Percentiles rank a stretch among this genome's conserved stretches.
phyloP scores from a whole-genome alignment of 2,888 invertebrate species.

The Eumerus sabulonum region DNA sequence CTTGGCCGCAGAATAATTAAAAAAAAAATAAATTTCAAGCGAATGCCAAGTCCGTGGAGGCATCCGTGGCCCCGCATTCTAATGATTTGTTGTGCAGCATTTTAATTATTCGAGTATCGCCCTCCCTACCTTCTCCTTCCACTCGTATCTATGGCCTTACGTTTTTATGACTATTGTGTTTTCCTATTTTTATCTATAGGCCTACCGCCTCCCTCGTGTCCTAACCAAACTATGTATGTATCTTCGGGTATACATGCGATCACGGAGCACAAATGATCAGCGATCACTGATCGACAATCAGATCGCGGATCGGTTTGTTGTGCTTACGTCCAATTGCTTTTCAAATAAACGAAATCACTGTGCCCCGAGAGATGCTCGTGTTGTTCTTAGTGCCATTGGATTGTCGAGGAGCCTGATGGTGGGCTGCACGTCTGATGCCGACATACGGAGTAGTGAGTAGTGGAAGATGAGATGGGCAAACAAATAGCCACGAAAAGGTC shows the following conservation, averaged over 20 bases:
- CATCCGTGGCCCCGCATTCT: conserved; percentile 56
- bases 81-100: conserved; percentile 63
- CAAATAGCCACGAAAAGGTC: too few species aligned
- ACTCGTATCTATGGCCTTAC: background rate
- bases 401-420: conserved; percentile 9
- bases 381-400: conserved; percentile 37
- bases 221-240: conserved; percentile 15
- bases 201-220: conserved; percentile 1
- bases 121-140: background rate
- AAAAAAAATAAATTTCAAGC: conserved; percentile 36
- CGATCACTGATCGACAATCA: conserved; percentile 40
- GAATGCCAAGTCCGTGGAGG: conserved; percentile 57
- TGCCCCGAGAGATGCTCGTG: conserved; percentile 34
- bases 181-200: conserved; percentile 24
- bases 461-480: conserved; percentile 13
- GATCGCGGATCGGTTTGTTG: conserved; percentile 59
- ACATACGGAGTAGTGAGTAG: background rate
- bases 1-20: conserved; percentile 62
- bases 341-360: conserved; percentile 63
- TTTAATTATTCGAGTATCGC: conserved; percentile 56
- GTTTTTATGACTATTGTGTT: conserved; percentile 45
- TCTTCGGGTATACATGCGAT: conserved; percentile 46
- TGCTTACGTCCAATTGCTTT: conserved; percentile 59
- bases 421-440: conserved; percentile 28
- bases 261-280: background rate